Evolutionary conservation across 2,888 invertebrate species (phyloP), one percentile per base, ranked within the genome.

Genomic region (Calliphora vomitoria): DNA sequence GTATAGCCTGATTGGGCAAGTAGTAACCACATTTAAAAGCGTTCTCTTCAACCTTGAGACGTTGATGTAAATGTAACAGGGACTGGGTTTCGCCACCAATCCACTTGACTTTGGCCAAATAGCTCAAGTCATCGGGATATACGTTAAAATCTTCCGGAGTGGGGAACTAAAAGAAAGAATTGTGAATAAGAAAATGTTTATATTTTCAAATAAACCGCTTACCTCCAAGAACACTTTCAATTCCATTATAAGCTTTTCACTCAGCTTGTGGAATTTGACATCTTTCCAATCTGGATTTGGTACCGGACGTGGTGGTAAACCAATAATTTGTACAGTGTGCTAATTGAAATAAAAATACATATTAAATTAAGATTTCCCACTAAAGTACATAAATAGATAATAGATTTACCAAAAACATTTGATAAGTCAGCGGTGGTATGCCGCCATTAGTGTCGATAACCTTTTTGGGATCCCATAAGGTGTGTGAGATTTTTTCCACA

Each of bases 381-480:
- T 47, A 15, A 38, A 50, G 20, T 11, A n/a, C 3, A 50, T 50
- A 50, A n/a, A 38, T 15, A 50, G 64, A 47, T 10, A 15, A 41
- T 53, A 4, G 47, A 50, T 91, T 94, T 89, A 96, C 96, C 93
- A 96, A 92, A 91, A 96, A 96, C 95, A 96, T 95, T 92, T 95
- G 95, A 91, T 96, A 96, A 0, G 96, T 97, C 11, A 96, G 94
- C 15, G 96, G 96, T 2, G 96, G 96, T 20, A 95, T 95, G 8
- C 96, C 96, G 0, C 96, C 96, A 91, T 97, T 97, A 8, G 95
- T 95, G 44, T 95, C 93, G 60, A 96, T 95, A 10, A 97, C 95
- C 50, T 93, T 94, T 44, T 94, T 94, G 0, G 96, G 96, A 91
- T 96, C 95, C 96, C 96, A 97, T 10, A 97, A 94, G 0, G 96